A percentile compares a stretch with the other conserved stretches of the same genome.
These are phyloP conservation scores for Gymnopithys bicolor DNA, from an alignment of 2,797 vertebrate species.

Conservation along the genomic window DNA sequence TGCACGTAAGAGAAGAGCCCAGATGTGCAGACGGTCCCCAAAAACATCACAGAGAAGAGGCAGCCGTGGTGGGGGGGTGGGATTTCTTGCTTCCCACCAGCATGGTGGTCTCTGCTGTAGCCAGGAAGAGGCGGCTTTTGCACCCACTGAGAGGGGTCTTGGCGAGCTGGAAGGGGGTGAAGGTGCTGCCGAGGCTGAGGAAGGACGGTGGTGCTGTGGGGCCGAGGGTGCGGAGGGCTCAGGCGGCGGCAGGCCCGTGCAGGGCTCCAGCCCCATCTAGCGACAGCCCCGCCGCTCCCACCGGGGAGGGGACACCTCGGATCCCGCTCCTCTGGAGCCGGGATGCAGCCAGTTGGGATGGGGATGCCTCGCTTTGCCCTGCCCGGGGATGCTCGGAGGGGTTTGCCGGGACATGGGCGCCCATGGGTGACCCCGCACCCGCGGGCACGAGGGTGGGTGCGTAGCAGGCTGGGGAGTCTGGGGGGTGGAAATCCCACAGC, in stretches of 20 bases:
- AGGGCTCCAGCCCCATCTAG: not conserved
- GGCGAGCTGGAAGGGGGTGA: accelerated
- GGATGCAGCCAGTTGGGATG: too few species aligned
- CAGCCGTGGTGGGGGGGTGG: accelerated
- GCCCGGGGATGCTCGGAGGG: accelerated
- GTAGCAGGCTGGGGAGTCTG: not conserved
- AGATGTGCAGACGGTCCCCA: not conserved
- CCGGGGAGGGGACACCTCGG: not conserved
- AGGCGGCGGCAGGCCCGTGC: not conserved
- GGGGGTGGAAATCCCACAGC: not conserved
- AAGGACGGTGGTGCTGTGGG: too few species aligned
- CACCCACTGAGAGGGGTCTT: accelerated
- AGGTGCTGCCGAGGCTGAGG: accelerated
- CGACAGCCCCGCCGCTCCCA: not conserved
- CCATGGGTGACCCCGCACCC: not conserved
- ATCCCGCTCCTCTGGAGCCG: too few species aligned
- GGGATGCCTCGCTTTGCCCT: not conserved
- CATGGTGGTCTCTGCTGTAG: accelerated
- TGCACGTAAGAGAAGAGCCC: not conserved
- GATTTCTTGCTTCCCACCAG: not conserved
- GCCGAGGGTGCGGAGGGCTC: not conserved
- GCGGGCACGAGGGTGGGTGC: too few species aligned
- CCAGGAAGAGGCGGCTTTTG: not conserved
- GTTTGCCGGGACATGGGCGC: not conserved
- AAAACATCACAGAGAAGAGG: not conserved